Base-by-base conservation (phyloP, 53 echinoderm and acorn worm genomes). In the Echinometra lucunter region DNA sequence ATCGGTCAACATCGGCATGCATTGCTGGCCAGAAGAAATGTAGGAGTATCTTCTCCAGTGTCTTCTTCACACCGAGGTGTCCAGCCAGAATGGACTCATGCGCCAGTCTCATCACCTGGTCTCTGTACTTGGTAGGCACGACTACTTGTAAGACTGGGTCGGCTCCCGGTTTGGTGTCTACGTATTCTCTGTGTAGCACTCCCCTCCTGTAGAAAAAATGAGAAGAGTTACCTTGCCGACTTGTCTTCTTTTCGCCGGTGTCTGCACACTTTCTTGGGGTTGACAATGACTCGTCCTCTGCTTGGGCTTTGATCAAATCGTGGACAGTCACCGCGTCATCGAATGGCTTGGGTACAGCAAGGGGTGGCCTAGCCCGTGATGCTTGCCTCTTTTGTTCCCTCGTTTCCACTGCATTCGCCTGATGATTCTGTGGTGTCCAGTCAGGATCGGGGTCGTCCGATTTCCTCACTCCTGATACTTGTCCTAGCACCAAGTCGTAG, bases 11-110 rank as follows among this genome's bases (percentile, higher is more conserved):
- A 72, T 95, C 95, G 3, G 45, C 95, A 45, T 95, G 70, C 74
- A 95, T 95, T 11, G 69, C 95, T 10, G 90, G 95, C 90, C 89
- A 95, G 19, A 89, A 90, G 55, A 90, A 95, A 67, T 95, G 66
- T 28, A 47, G 30, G 70, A 90, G 32, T 15, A 95, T 63, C 45
- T 70, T 95, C 13, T 88, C 88, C 45, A 21, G 6, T 17, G 89
- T 89, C 90, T 94, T 94, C 56, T 90, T 56, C 34, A 32, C 55
- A 27, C 95, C 95, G 27, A 42, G 34, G 57, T 90, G 89, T n/a
- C 89, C 95, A 19, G 49, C 95, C 11, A 95, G 72, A 1, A 90
- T 53, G 3, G 70, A 53, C 45, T 95, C 95, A 47, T 95, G 95
- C 8, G 95, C 90, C 11, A 95, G 55, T 37, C 45, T 70, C 74